Evolutionary conservation across 2,113 vertebrate species (phyloP), one percentile per base, ranked within the genome.

Genomic region (Dipodomys stephensi): DNA sequence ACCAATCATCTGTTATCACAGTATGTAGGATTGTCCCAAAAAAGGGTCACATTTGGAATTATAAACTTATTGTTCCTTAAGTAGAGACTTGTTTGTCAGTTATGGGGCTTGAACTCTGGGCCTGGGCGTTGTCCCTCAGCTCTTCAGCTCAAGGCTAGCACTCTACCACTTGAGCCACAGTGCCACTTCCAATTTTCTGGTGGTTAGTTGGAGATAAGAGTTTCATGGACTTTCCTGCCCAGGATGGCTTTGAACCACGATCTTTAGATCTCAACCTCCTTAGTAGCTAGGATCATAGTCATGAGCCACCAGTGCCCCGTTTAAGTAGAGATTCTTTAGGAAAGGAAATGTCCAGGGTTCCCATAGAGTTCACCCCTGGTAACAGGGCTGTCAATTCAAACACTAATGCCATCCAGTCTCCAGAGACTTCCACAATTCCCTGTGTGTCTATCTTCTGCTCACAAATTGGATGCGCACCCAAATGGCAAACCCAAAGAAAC

Each of bases 241-340:
- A 39, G 39, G 39, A 4, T 39, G 5, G 39, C 39, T 39, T 39
- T 39, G 39, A 39, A 39, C 39, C 39, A 39, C 39, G 39, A 39
- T 39, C 39, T 39, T 39, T 39, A 39, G 39, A 39, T 39, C 39
- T 39, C 39, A 39, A 39, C 39, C 39, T 39, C 39, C 39, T 39
- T 39, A 39, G 39, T 39, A 39, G 39, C 39, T 39, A 39, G 39
- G 39, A 39, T 39, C 39, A 39, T 6, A 39, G 39, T 39, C 39
- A 39, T 39, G 39, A 39, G 39, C 39, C 5, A 39, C 39, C 39
- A 39, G 39, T 39, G 4, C 27, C 76, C 44, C 62, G 39, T 39
- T 12, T 49, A 49, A 49, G 49, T 49, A 80, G 80, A 92, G 74
- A 28, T 44, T 84, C 67, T 88, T 88, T 94, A 67, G 28, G 78